Conservation (phyloP, 2,888 invertebrate genomes). For the Orthonychiurus folsomi region DNA sequence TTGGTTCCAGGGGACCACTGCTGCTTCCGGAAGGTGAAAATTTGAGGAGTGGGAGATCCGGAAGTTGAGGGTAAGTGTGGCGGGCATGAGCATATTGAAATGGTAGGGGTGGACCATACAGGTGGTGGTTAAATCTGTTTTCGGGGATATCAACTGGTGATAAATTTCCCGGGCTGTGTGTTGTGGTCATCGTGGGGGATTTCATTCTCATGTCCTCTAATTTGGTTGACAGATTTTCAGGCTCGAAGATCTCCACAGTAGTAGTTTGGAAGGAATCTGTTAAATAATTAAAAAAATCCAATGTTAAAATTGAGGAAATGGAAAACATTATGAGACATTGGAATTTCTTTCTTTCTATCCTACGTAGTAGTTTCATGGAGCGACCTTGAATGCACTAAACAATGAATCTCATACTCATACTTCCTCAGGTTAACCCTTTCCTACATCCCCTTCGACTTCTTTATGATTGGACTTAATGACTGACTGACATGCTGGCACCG, state of each 20-base stretch:
- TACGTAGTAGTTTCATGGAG: no score
- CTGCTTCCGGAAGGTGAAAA: constrained; percentile 31
- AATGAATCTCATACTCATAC: no score
- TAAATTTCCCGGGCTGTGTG: constrained; percentile 36
- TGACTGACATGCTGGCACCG: no score
- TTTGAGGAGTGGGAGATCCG: background rate
- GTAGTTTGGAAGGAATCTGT: constrained; percentile 44
- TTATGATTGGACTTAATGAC: no score
- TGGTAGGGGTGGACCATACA: constrained; percentile 36
- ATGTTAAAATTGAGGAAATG: background rate
- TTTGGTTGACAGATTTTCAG: constrained; percentile 80
- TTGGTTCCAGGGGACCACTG: constrained; percentile 48
- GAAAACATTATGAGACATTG: background rate
- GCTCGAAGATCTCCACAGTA: constrained; percentile 54
- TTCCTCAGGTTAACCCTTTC: no score
- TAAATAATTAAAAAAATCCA: no score
- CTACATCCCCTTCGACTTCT: no score
- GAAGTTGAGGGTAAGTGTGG: constrained; percentile 18
- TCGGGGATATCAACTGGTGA: constrained; percentile 35
- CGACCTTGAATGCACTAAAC: no score
- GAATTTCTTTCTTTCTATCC: no score
- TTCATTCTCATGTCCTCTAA: constrained; percentile 68
- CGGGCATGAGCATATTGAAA: no score
- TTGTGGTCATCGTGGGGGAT: constrained; percentile 12
- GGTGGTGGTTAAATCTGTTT: constrained; percentile 35